Conservation (phyloP, 2,888 invertebrate species). For the Scaptomyza cyrtandrae region DNA sequence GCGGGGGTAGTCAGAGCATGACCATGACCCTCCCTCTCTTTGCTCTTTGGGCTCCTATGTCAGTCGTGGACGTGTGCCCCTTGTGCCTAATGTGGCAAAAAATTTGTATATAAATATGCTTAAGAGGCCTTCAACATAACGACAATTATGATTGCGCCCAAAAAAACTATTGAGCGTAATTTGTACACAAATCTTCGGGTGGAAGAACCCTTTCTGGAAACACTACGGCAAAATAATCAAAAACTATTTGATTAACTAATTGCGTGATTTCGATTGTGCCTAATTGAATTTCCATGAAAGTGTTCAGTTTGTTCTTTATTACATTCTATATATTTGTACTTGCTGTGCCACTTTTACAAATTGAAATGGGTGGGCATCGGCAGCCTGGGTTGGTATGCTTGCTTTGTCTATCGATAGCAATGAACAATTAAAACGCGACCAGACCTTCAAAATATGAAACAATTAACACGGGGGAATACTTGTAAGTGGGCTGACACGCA, state of each 20-base stretch:
- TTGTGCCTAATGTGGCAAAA: constrained; percentile 63
- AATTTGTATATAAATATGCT: constrained; percentile 19
- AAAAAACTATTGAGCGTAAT: constrained; percentile 40
- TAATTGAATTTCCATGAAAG: constrained; percentile 78
- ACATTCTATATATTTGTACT: constrained; percentile 32
- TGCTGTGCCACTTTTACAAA: constrained; percentile 71
- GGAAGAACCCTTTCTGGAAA: not conserved
- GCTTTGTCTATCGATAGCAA: constrained; percentile 41
- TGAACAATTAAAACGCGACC: constrained; percentile 70
- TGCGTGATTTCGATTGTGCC: constrained; percentile 82
- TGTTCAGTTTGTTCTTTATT: constrained; percentile 50
- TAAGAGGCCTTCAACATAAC: constrained; percentile 55
- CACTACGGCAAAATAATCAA: constrained; percentile 56
- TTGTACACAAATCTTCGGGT: constrained; percentile 67
- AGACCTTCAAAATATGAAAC: constrained; percentile 80
- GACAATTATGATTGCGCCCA: constrained; percentile 63
- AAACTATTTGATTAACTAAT: constrained; percentile 83
- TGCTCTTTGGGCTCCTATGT: constrained; percentile 22
- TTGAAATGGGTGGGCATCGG: constrained; percentile 55
- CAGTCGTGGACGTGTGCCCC: constrained; percentile 64
- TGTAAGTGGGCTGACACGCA: constrained; percentile 58
- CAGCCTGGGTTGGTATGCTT: not conserved
- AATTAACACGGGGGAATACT: constrained; percentile 74
- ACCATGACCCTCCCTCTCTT: constrained; percentile 20
- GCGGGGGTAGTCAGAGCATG: constrained; percentile 68